phyloP scores from a whole-genome alignment of 37 sponge, comb jelly and placozoan genomes.

The Crambe crambe region DNA sequence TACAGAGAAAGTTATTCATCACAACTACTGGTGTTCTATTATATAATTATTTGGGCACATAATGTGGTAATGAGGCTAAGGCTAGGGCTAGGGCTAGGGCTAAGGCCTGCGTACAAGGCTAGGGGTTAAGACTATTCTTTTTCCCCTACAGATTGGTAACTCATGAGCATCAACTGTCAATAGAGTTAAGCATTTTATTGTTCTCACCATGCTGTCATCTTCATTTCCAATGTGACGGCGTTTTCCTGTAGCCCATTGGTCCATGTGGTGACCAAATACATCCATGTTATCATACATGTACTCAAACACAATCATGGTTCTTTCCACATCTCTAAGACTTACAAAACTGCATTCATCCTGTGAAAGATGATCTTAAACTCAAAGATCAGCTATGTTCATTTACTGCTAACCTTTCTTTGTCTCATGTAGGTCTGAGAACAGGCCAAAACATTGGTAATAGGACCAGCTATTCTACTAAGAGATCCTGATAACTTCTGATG shows the following conservation, averaged over 20 bases:
- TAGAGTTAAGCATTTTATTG: no score
- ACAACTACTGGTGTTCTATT: no score
- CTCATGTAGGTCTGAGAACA: conserved; percentile 84
- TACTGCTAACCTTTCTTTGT: conserved; percentile 49
- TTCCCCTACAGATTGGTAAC: no score
- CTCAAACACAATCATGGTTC: conserved; percentile 82
- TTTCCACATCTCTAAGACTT: conserved; percentile 85
- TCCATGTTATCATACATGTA: conserved; percentile 49
- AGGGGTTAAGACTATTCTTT: no score
- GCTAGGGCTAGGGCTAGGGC: no score
- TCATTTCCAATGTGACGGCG: conserved; percentile 1
- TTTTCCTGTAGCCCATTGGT: conserved; percentile 13
- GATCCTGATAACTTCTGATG: conserved; percentile 7
- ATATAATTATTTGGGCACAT: no score
- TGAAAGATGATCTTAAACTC: neutral
- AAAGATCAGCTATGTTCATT: neutral
- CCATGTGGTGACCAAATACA: conserved; percentile 21
- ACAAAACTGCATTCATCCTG: conserved; percentile 95
- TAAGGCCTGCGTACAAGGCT: no score
- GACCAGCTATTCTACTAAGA: neutral
- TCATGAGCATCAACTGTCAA: no score
- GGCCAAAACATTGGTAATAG: conserved; percentile 62
- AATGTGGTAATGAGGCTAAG: no score
- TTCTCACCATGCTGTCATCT: no score
- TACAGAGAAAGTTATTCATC: neutral